Base-by-base conservation (phyloP, 1,140 invertebrate species). In the Zaprionus taronus region DNA sequence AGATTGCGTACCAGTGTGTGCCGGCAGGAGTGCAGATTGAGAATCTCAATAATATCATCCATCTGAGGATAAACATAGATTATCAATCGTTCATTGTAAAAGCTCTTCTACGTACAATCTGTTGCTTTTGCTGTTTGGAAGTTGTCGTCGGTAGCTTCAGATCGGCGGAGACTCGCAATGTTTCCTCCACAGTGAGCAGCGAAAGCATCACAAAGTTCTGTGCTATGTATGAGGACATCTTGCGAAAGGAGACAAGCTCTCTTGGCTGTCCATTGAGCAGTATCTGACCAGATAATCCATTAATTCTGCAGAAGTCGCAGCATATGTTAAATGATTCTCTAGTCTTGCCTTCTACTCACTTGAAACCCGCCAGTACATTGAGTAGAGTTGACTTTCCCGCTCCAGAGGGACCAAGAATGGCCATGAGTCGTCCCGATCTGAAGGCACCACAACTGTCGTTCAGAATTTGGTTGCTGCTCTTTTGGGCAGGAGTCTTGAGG, bases 321-420 rank as follows among this genome's bases (percentile, higher is more conserved):
- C 31, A 4, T 64, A 6, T 20, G 9, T 6, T 22, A 22, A 7
- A 15, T 34, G 1, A 9, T 47, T 9, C n/a, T 7, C 17, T 17
- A 26, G 11, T 15, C 6, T 17, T 24, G 1, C 2, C 3, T 6
- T 15, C 1, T n/a, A 79, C 93, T 92, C 86, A 94, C 94, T 94
- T 94, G 67, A 94, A 93, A 38, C 93, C 94, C 0, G 94, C 93
- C 14, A 94, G 75, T 68, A 96, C 95, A 77, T 96, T 96, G 24
- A 98, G 91, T 1, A 98, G 93, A 0, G 96, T 97, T 0, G 97
- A 96, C 87, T 98, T 98, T 4, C 97, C 97, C 11, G 97, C 96
- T 5, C 97, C 97, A 0, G 96, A 97, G 1, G 96, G 96, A 0
- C 97, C 97, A 82, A 98, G 94, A 56, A 98, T 96, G 34, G 95